phyloP scores from a whole-genome alignment of 2,113 vertebrate species.

The Actenoides hombroni region DNA sequence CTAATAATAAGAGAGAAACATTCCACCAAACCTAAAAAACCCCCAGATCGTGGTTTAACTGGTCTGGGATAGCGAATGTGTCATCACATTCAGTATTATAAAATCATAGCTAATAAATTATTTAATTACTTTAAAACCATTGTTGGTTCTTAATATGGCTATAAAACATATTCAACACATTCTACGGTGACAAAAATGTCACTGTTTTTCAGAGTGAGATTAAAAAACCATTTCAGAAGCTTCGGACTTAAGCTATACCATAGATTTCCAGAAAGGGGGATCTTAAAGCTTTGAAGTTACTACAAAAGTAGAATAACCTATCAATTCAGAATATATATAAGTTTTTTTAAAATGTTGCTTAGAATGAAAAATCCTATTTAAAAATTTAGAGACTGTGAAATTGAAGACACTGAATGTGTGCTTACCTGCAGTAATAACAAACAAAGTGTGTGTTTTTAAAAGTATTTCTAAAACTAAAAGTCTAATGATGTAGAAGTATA shows the following conservation, averaged over 20 bases:
- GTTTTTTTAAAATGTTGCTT: not conserved
- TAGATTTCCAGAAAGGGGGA: not conserved
- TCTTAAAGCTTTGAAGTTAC: not conserved
- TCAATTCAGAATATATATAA: not conserved
- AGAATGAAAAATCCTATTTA: not conserved
- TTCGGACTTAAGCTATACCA: not conserved
- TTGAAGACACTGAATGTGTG: not conserved
- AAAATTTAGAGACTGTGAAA: not conserved
- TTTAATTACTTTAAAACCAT: not conserved
- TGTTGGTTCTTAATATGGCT: not conserved
- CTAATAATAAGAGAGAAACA: not conserved
- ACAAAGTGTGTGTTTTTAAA: not conserved
- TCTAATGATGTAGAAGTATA: not conserved
- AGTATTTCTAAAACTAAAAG: not conserved
- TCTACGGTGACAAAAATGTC: not conserved
- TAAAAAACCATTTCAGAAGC: not conserved
- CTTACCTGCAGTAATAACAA: not conserved
- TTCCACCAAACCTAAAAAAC: not conserved
- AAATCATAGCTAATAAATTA: not conserved
- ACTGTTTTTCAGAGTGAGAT: not conserved
- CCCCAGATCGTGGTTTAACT: not conserved
- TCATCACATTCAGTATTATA: not conserved
- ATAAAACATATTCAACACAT: not conserved
- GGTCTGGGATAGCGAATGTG: not conserved
- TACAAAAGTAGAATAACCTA: not conserved